Percentiles rank a stretch among this genome's conserved stretches.
phyloP scores from a whole-genome alignment of 2,113 vertebrate genomes.

The Pseudopodoces humilis region DNA sequence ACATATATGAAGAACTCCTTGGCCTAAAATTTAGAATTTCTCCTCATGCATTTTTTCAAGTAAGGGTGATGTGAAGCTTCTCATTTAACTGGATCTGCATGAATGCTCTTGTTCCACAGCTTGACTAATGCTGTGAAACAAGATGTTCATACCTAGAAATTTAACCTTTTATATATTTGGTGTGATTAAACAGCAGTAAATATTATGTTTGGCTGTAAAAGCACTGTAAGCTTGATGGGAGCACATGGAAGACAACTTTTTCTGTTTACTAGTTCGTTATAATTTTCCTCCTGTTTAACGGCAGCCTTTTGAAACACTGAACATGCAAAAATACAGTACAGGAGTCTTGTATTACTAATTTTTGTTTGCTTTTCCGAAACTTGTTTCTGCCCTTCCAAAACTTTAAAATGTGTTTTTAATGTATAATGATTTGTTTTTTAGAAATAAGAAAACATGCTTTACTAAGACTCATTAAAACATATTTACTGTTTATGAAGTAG shows the following conservation, averaged over 20 bases:
- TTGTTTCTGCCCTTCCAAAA: neutral
- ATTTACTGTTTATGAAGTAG: neutral
- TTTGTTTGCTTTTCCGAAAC: neutral
- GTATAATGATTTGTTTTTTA: neutral
- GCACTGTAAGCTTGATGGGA: neutral
- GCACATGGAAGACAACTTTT: neutral
- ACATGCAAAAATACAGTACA: neutral
- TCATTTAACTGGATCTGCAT: neutral
- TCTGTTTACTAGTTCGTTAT: neutral
- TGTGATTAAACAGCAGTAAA: neutral
- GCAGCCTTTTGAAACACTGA: neutral
- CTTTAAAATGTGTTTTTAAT: neutral
- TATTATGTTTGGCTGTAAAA: neutral
- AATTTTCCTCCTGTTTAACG: neutral
- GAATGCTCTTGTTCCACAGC: neutral
- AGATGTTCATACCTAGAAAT: neutral
- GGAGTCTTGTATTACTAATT: neutral
- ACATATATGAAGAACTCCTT: conserved; percentile 90
- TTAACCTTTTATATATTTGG: neutral
- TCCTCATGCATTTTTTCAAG: conserved; percentile 97
- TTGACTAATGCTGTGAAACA: neutral
- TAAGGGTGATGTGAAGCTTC: conserved; percentile 22
- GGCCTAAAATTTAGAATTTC: conserved; percentile 92
- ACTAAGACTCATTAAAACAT: neutral
- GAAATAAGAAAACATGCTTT: neutral